Evolutionary conservation across 2,797 vertebrate species (phyloP).

Genomic region (Lepidocolaptes lacrymiger): DNA sequence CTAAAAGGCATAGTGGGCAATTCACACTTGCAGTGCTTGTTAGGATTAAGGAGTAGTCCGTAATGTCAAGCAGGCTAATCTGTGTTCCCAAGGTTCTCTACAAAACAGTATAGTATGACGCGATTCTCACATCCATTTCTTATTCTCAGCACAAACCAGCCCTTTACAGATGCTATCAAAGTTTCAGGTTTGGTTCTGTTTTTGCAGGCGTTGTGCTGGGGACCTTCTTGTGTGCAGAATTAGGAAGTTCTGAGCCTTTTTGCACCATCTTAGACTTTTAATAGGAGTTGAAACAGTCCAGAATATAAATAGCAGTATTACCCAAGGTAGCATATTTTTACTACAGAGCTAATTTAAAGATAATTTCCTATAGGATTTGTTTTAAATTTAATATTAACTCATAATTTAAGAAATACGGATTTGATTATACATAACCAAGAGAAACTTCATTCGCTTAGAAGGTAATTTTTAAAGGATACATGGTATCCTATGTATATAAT

Average conservation of each 20-base stretch:
- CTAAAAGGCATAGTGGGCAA: neutral
- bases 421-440: neutral
- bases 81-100: neutral
- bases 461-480: neutral
- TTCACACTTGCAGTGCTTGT: neutral
- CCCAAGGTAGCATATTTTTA: neutral
- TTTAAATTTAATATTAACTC: neutral
- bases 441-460: neutral
- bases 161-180: neutral
- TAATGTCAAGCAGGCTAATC: neutral
- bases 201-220: neutral
- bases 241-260: neutral
- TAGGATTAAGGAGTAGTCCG: neutral
- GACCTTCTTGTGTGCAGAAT: neutral
- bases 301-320: neutral
- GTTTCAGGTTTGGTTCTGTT: neutral
- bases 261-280: neutral
- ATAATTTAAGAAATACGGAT: neutral
- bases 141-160: neutral
- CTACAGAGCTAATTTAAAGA: neutral
- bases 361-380: neutral
- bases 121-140: neutral
- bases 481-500: neutral
- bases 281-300: neutral
- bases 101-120: neutral